A percentile compares a stretch with the other conserved stretches of the same genome.
These are phyloP conservation scores for Cremastinae sp. DNA, from an alignment of 2,888 invertebrate genomes.

Conservation along the genomic window DNA sequence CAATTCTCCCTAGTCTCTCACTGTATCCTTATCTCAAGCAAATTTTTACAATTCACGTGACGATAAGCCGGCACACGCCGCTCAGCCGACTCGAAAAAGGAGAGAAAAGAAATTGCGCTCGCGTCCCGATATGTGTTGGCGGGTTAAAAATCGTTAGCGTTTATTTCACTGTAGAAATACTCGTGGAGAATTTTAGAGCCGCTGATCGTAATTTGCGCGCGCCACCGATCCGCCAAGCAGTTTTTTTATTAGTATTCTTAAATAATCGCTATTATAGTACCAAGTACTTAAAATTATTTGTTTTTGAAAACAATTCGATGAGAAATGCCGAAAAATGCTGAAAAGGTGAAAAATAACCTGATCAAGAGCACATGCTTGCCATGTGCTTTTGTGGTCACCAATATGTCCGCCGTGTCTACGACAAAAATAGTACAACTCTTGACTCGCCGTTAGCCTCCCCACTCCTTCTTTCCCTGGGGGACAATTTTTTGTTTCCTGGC, in stretches of 20 bases:
- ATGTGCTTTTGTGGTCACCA: slow-evolving; percentile 63
- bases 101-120: slow-evolving; percentile 17
- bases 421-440: slow-evolving; percentile 68
- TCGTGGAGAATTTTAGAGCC: no score
- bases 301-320: not conserved
- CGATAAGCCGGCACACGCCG: slow-evolving; percentile 22
- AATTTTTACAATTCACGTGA: not conserved
- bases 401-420: slow-evolving; percentile 66
- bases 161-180: not conserved
- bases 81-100: not conserved
- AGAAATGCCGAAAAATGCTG: not conserved
- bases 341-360: slow-evolving; percentile 39
- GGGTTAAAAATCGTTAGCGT: slow-evolving; percentile 10
- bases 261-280: no score
- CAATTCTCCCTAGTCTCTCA: not conserved
- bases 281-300: no score
- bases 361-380: slow-evolving; percentile 61
- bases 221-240: no score
- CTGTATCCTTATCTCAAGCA: not conserved
- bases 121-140: slow-evolving; percentile 17
- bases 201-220: not conserved
- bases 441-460: slow-evolving; percentile 41
- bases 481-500: slow-evolving; percentile 21
- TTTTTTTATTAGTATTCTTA: no score
- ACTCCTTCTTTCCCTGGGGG: slow-evolving; percentile 28